Conservation (phyloP, 2,113 vertebrate species). For the Psephotus haematonotus region DNA sequence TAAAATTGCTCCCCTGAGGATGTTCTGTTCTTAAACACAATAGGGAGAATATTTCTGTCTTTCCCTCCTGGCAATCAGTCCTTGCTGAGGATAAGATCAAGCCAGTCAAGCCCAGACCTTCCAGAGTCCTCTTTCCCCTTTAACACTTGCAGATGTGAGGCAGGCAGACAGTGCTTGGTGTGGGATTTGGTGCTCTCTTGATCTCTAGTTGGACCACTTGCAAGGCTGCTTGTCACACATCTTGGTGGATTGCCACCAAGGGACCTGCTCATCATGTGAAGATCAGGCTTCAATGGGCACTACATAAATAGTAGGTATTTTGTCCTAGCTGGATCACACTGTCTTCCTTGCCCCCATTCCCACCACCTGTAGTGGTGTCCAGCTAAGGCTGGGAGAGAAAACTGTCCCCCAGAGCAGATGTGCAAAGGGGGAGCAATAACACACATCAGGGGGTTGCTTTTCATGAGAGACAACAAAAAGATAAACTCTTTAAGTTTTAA, state of each 20-base stretch:
- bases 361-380: not conserved
- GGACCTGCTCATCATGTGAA: not conserved
- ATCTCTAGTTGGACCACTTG: not conserved
- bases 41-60: not conserved
- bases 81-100: not conserved
- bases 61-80: not conserved
- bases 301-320: not conserved
- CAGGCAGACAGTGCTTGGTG: not conserved
- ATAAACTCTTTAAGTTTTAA: not conserved
- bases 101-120: not conserved
- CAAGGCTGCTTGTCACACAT: not conserved
- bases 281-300: not conserved
- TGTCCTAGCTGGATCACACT: not conserved
- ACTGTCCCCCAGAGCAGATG: rapidly evolving
- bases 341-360: not conserved
- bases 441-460: not conserved
- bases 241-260: not conserved
- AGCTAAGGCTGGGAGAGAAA: not conserved
- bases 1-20: not conserved
- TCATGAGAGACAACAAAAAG: not conserved
- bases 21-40: conserved; percentile 3
- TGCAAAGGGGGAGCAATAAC: not conserved
- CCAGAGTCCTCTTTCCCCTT: not conserved
- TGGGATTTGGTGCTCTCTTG: not conserved
- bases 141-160: not conserved